Percentiles rank a stretch among this genome's conserved stretches.
Evolutionary conservation across 2,888 invertebrate genomes (phyloP).

Genomic region (Drosophila colorata): DNA sequence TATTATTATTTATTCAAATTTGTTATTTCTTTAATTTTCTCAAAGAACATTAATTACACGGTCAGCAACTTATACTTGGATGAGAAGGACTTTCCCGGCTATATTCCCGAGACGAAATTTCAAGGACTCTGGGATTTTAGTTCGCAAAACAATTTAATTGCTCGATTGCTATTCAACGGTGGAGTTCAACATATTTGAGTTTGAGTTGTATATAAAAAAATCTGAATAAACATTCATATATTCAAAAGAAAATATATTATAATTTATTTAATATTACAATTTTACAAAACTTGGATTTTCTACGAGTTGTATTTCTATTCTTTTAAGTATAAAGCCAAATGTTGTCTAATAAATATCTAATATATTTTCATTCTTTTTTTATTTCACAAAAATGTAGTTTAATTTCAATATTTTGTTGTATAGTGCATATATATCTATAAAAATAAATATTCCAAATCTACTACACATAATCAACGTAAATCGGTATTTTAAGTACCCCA

Average conservation of each 20-base stretch:
- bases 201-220: neutral
- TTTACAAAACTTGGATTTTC: too few species aligned
- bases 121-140: neutral
- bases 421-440: too few species aligned
- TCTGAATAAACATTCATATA: neutral
- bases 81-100: slow-evolving; percentile 1
- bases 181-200: neutral
- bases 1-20: too few species aligned
- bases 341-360: neutral
- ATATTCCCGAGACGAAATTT: neutral
- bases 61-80: neutral
- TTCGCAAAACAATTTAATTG: neutral
- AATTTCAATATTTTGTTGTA: neutral
- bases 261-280: too few species aligned
- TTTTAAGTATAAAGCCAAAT: too few species aligned
- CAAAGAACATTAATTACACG: neutral
- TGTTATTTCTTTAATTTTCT: neutral
- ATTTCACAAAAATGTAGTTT: neutral
- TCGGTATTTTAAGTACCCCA: neutral
- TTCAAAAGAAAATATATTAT: too few species aligned
- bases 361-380: neutral
- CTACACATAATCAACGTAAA: neutral
- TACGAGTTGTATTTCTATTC: too few species aligned
- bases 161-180: neutral
- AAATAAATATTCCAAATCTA: neutral